Percentiles rank a stretch among this genome's conserved stretches.
These are phyloP conservation scores for Zaprionus vittiger DNA, from an alignment of 1,140 invertebrate species.

Conservation along the genomic window DNA sequence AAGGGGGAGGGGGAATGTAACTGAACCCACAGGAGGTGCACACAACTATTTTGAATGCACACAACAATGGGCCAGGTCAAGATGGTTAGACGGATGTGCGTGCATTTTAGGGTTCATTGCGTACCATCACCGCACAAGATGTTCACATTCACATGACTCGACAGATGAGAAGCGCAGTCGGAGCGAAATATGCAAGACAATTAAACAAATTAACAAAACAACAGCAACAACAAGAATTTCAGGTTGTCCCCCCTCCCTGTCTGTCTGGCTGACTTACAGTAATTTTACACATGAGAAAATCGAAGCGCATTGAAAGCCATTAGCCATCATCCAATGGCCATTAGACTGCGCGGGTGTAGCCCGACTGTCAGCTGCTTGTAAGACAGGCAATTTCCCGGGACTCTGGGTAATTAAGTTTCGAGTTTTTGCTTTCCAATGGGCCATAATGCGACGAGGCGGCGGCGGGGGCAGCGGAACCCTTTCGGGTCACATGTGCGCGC, in stretches of 20 bases:
- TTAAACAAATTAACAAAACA: slow-evolving; percentile 78
- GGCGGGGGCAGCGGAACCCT: slow-evolving; percentile 53
- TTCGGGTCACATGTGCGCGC: slow-evolving; percentile 67
- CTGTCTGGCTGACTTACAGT: slow-evolving; percentile 33
- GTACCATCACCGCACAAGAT: slow-evolving; percentile 68
- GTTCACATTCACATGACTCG: slow-evolving; percentile 77
- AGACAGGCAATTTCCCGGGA: slow-evolving; percentile 61
- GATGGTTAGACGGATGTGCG: slow-evolving; percentile 62
- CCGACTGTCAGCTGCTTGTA: slow-evolving; percentile 79
- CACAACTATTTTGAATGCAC: slow-evolving; percentile 62
- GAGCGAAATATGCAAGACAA: slow-evolving; percentile 69
- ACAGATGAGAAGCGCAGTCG: slow-evolving; percentile 52
- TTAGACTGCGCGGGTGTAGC: slow-evolving; percentile 72
- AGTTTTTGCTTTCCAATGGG: slow-evolving; percentile 72
- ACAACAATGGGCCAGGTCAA: slow-evolving; percentile 56
- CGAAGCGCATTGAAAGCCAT: slow-evolving; percentile 74
- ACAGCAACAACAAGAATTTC: slow-evolving; percentile 15
- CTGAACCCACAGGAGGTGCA: slow-evolving; percentile 68
- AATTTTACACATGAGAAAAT: slow-evolving; percentile 82
- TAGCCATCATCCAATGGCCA: slow-evolving; percentile 53
- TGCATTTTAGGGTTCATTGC: slow-evolving; percentile 77
- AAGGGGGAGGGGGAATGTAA: slow-evolving; percentile 35
- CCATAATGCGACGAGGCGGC: slow-evolving; percentile 39
- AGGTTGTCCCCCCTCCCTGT: neutral
- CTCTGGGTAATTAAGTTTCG: slow-evolving; percentile 75